phyloP scores from a whole-genome alignment of 2,888 invertebrate genomes.

The Siphlonurus alternatus region DNA sequence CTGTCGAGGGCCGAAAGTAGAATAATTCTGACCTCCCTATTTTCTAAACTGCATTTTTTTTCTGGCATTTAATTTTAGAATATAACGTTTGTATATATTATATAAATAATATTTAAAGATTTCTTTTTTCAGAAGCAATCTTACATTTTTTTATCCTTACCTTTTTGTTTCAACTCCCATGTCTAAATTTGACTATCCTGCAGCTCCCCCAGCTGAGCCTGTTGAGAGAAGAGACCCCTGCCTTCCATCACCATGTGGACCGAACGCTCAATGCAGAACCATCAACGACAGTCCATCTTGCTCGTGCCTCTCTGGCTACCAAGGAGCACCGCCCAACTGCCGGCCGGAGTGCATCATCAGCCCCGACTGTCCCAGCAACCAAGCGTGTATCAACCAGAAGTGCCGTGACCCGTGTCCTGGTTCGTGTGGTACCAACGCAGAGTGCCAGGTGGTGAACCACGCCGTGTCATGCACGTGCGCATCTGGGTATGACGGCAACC shows the following conservation, averaged over 20 bases:
- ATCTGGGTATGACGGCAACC: conserved; percentile 60
- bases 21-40: not conserved
- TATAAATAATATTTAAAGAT: not conserved
- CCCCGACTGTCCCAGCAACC: conserved; percentile 57
- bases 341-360: conserved; percentile 70
- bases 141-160: not conserved
- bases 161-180: not conserved
- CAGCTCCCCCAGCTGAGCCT: conserved; percentile 24
- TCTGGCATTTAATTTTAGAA: not conserved
- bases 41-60: not conserved
- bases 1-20: not conserved
- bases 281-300: conserved; percentile 43
- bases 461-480: conserved; percentile 66
- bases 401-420: conserved; percentile 71
- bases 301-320: conserved; percentile 30
- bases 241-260: conserved; percentile 44
- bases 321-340: conserved; percentile 54
- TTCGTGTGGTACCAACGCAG: conserved; percentile 62
- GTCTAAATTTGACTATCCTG: conserved; percentile 5
- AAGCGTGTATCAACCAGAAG: conserved; percentile 63
- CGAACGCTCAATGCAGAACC: conserved; percentile 28
- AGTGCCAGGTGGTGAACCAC: conserved; percentile 62
- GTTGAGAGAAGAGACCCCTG: conserved; percentile 32
- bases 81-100: not conserved
- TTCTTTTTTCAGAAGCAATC: not conserved